Conservation (phyloP, 2,888 invertebrate genomes). For the Ptilodon capucinus region DNA sequence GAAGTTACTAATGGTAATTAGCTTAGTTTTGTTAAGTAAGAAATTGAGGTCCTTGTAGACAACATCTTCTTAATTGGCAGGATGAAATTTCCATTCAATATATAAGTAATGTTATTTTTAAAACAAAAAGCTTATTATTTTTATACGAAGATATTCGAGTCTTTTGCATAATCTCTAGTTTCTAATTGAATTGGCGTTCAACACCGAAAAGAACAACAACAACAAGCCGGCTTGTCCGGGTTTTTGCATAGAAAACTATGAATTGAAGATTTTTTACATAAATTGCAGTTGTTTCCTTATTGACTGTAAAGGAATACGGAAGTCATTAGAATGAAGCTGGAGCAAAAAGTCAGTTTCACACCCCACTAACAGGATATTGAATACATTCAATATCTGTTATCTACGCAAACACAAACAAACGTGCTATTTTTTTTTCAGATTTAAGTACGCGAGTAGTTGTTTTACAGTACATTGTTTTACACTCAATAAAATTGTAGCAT, state of each 20-base stretch:
- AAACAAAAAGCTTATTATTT: no score
- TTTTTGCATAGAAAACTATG: slow-evolving; percentile 20
- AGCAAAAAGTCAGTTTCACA: slow-evolving; percentile 7
- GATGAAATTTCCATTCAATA: no score
- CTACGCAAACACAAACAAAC: no score
- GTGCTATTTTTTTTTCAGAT: no score
- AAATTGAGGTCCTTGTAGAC: background rate
- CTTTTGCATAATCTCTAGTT: background rate
- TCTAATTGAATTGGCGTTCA: background rate
- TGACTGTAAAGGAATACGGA: slow-evolving; percentile 17
- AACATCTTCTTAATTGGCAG: background rate
- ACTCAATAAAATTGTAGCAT: no score
- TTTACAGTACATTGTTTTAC: no score
- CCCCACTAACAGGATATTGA: background rate
- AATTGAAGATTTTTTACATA: slow-evolving; percentile 13
- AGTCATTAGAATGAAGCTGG: slow-evolving; percentile 14
- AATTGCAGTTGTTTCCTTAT: slow-evolving; percentile 23
- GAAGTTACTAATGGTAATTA: slow-evolving; percentile 33
- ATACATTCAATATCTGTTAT: background rate
- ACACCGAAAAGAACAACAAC: background rate
- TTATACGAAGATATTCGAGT: no score
- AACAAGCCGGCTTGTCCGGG: slow-evolving; percentile 13
- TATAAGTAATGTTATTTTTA: no score
- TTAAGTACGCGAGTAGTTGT: no score
- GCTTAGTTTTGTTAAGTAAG: slow-evolving; percentile 10